Base-by-base conservation (phyloP, 23 tunicate species). In the Aplidium turbinatum region DNA sequence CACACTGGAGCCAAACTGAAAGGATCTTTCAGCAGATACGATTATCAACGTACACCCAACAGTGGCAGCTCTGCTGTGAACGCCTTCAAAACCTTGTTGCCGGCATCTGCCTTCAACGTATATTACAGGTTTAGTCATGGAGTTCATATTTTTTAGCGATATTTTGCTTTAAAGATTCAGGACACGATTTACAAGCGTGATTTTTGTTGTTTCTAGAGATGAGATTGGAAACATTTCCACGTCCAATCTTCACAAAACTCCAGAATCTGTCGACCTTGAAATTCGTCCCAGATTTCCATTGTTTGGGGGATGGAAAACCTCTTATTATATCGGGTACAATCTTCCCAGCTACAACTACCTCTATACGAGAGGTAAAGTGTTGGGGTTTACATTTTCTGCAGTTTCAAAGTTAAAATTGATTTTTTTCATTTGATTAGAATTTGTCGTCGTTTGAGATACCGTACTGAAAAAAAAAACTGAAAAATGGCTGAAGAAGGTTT, bases 151-250 rank as follows among this genome's bases (percentile, higher is more conserved):
- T n/a, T n/a, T n/a, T n/a, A n/a, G n/a, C n/a, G n/a, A n/a, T n/a
- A n/a, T n/a, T n/a, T n/a, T n/a, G n/a, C n/a, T n/a, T n/a, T n/a
- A n/a, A n/a, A n/a, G n/a, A n/a, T n/a, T n/a, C n/a, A n/a, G n/a
- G n/a, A n/a, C n/a, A n/a, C n/a, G n/a, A n/a, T n/a, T n/a, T n/a
- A n/a, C n/a, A n/a, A n/a, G n/a, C n/a, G n/a, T n/a, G n/a, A n/a
- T n/a, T n/a, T n/a, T n/a, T n/a, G n/a, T n/a, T n/a, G n/a, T 65
- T 6, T 38, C 19, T 65, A 76, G 99, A 26, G 99, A 94, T 71
- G 86, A 86, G 38, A 94, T 94, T 60, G 99, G 99, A 21, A 94
- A 94, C 78, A 94, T 94, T 22, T 94, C 99, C n/a, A 94, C 99
- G 2, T 94, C 99, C 11, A 82, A 86, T 63, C 73, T 94, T 3